A percentile compares a stretch with the other conserved stretches of the same genome.
phyloP scores from a whole-genome alignment of 1,140 invertebrate species.

The Micrasema longulum region DNA sequence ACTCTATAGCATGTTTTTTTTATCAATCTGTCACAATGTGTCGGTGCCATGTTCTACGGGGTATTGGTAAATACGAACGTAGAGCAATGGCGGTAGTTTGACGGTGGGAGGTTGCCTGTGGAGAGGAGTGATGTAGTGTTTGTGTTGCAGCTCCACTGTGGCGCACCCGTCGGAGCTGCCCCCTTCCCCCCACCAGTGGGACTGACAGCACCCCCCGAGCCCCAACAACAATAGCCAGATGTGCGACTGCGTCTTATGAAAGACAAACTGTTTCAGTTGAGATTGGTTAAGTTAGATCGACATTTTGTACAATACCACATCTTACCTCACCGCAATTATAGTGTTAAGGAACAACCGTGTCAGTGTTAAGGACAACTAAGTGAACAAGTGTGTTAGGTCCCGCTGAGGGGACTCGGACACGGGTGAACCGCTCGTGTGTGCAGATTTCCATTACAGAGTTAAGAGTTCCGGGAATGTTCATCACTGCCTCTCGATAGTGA shows the following conservation, averaged over 20 bases:
- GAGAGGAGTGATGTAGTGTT: constrained; percentile 21
- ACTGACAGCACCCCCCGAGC: constrained; percentile 74
- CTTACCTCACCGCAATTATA: constrained; percentile 51
- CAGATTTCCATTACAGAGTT: constrained; percentile 43
- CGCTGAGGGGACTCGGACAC: not conserved
- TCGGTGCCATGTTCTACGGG: too few relatives aligned
- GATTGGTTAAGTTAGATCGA: constrained; percentile 9
- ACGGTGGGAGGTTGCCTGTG: too few relatives aligned
- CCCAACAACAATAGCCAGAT: constrained; percentile 56
- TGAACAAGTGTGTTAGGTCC: too few relatives aligned
- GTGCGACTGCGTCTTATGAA: constrained; percentile 50
- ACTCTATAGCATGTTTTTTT: too few relatives aligned
- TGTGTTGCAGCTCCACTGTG: constrained; percentile 90
- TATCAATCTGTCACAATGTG: too few relatives aligned
- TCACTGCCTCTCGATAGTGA: constrained; percentile 44
- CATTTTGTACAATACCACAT: constrained; percentile 46
- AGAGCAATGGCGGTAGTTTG: too few relatives aligned
- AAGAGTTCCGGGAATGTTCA: constrained; percentile 23
- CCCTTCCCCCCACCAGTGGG: constrained; percentile 97
- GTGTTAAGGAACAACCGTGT: constrained; percentile 46
- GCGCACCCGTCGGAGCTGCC: constrained; percentile 97
- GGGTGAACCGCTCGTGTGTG: constrained; percentile 33
- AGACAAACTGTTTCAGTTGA: not conserved
- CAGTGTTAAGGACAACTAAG: constrained; percentile 17
- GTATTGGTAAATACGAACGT: not conserved